phyloP scores from a whole-genome alignment of 2,797 vertebrate genomes.

The Fistularia tabacaria region DNA sequence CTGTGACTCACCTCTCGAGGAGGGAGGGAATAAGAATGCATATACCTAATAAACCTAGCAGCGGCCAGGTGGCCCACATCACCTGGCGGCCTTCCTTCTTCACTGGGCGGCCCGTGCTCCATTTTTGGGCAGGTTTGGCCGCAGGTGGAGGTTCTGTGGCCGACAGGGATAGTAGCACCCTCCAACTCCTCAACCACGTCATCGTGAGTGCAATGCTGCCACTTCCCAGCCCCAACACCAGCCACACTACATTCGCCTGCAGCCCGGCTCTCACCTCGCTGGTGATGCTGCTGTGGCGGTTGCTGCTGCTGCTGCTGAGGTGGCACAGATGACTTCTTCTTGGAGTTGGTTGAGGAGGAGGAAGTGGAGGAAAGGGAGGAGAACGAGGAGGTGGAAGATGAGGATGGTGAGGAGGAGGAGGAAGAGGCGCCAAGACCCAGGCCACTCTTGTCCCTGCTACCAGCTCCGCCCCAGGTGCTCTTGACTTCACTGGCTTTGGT shows the following conservation, averaged over 20 bases:
- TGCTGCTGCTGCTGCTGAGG: slow-evolving; percentile 77
- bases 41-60: slow-evolving; percentile 86
- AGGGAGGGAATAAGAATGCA: slow-evolving; percentile 86
- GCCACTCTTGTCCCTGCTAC: slow-evolving; percentile 85
- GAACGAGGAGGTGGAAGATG: slow-evolving; percentile 76
- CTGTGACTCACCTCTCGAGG: slow-evolving; percentile 82
- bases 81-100: slow-evolving; percentile 80
- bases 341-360: slow-evolving; percentile 83
- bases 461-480: slow-evolving; percentile 72
- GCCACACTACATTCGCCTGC: slow-evolving; percentile 70
- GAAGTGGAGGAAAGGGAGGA: slow-evolving; percentile 76
- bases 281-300: slow-evolving; percentile 85
- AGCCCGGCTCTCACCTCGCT: slow-evolving; percentile 89
- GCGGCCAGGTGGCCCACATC: slow-evolving; percentile 75
- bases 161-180: slow-evolving; percentile 64
- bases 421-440: slow-evolving; percentile 68
- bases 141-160: slow-evolving; percentile 68
- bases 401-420: slow-evolving; percentile 76
- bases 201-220: slow-evolving; percentile 75
- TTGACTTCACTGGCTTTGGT: slow-evolving; percentile 83
- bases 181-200: slow-evolving; percentile 69
- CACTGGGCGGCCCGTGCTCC: slow-evolving; percentile 70
- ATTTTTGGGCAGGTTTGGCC: slow-evolving; percentile 71
- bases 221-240: slow-evolving; percentile 81
- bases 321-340: slow-evolving; percentile 86